Base-by-base conservation (phyloP, 2,888 invertebrate species). In the Ophion costatus region DNA sequence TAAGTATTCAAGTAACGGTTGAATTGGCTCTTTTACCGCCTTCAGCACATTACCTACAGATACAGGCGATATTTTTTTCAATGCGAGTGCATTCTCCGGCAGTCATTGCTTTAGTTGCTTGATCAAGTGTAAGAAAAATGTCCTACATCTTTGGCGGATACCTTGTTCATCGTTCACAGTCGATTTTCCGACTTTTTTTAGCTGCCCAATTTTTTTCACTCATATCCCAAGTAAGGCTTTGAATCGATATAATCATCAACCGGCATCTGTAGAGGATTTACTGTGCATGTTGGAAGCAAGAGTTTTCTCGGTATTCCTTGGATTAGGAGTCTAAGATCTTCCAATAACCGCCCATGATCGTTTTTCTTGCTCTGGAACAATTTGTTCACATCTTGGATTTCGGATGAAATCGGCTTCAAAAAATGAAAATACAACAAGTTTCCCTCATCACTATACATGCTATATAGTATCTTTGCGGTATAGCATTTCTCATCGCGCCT, bases 391-490 rank as follows among this genome's bases (percentile, higher is more conserved):
- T 45, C 59, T 85, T 89, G 85, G 22, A 89, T 84, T 5, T 90
- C 88, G 9, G 63, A 63, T 56, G 90, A 82, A 73, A 88, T 87
- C 59, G 88, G 87, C 64, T 87, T 78, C 38, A 38, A 38, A 9
- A 38, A 38, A 38, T 38, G 38, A 38, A 38, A 38, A 38, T 38
- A 38, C 7, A 86, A 84, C 45, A 87, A 88, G 86, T 91, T 90
- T 61, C 17, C 67, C 7, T 88, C 86, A 84, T 91, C 90, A n/a
- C 64, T 56, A 80, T 90, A 91, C 87, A 91, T 89, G 17, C 80
- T 24, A 69, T 89, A 88, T 17, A 91, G 80, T n/a, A 88, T 74
- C 85, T 91, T 86, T 38, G 38, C 38, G n/a, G 38, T 38, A 38
- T 38, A 38, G 38, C 38, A 38, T 38, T 38, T 38, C 38, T 38